Conservation (phyloP, 2,888 invertebrate species). For the Empis stercorea region DNA sequence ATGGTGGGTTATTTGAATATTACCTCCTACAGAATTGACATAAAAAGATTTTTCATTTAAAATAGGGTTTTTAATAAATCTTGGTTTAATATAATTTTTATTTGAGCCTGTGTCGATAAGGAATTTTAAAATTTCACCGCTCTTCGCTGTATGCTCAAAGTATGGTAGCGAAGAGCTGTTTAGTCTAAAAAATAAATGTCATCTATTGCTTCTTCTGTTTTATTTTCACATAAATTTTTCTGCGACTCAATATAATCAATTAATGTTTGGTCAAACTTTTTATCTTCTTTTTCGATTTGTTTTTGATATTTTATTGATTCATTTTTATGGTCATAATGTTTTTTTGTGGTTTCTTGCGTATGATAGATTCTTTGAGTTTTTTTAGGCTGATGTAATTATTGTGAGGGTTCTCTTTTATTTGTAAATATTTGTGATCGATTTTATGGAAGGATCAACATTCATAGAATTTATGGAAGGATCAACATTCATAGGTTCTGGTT, state of each 20-base stretch:
- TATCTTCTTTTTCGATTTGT: not conserved
- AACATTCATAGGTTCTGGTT: not conserved
- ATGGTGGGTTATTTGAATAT: not conserved
- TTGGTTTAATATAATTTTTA: slow-evolving; percentile 5
- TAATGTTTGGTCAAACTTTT: not conserved
- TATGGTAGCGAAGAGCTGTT: slow-evolving; percentile 8
- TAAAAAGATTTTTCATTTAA: not conserved
- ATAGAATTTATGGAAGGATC: not conserved
- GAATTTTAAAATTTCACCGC: slow-evolving; percentile 7
- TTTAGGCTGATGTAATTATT: not conserved
- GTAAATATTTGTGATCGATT: not conserved
- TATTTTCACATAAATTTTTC: no score
- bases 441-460: slow-evolving; percentile 1
- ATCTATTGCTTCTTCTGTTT: not conserved
- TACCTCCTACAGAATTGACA: not conserved
- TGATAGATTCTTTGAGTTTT: not conserved
- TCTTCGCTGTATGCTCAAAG: slow-evolving; percentile 3
- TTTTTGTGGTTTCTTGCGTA: not conserved
- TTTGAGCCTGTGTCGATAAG: slow-evolving; percentile 8
- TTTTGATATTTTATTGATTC: not conserved
- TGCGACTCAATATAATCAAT: not conserved
- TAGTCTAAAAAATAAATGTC: slow-evolving; percentile 9
- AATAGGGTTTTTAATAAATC: slow-evolving; percentile 4
- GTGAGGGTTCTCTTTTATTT: slow-evolving; percentile 1
- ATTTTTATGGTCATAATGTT: not conserved